Percentiles rank a stretch among this genome's conserved stretches.
Evolutionary conservation across 1,140 invertebrate species (phyloP).

Genomic region (Papilio polytes): DNA sequence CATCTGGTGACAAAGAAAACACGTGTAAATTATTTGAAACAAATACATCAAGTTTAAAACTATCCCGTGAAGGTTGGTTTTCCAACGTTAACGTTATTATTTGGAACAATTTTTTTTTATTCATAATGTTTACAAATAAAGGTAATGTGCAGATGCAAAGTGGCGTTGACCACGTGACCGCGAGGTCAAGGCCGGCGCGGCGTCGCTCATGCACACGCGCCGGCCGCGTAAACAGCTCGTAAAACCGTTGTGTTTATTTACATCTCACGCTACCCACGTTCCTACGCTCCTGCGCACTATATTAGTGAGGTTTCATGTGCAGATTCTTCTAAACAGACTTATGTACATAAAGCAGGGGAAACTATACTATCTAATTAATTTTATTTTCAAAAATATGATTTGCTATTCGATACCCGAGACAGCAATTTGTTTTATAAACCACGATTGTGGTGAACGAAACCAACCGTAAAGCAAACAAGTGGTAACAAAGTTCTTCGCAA

Average conservation of each 20-base stretch:
- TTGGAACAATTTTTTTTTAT: too few relatives aligned
- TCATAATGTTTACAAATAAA: not conserved
- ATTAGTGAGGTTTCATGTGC: not conserved
- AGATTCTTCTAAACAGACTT: not conserved
- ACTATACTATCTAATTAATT: not conserved
- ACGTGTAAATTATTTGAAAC: too few relatives aligned
- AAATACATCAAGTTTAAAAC: too few relatives aligned
- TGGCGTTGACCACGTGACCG: not conserved
- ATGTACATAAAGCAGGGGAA: not conserved
- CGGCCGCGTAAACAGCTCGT: slow-evolving; percentile 3
- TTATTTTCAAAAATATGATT: not conserved
- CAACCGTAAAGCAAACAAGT: slow-evolving; percentile 1
- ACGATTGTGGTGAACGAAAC: not conserved
- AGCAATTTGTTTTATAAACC: not conserved
- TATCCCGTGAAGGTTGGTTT: too few relatives aligned
- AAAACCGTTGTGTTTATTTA: slow-evolving; percentile 8
- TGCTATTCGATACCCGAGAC: not conserved
- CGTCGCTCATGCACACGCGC: slow-evolving; percentile 10
- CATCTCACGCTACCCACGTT: not conserved
- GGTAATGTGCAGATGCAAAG: not conserved
- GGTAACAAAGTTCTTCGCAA: not conserved
- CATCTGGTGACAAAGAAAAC: slow-evolving; percentile 48
- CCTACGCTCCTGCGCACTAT: not conserved
- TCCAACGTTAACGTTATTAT: too few relatives aligned
- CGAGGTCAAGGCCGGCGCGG: not conserved